These are phyloP conservation scores for Heliconius hermathena DNA, from an alignment of 1,140 invertebrate species.

Conservation along the genomic window DNA sequence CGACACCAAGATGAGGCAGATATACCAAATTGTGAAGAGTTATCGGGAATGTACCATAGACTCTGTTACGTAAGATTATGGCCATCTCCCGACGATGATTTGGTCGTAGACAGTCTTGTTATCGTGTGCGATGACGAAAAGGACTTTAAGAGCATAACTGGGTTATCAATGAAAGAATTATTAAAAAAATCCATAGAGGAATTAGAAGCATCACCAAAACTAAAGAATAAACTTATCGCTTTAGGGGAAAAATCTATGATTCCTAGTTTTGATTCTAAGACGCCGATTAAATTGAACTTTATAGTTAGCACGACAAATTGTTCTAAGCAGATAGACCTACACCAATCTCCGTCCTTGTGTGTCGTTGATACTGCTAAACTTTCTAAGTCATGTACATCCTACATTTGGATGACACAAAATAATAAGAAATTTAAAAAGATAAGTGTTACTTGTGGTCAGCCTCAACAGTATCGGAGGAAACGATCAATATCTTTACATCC, in stretches of 20 bases:
- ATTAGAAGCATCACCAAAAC: slow-evolving; percentile 50
- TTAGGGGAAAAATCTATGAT: slow-evolving; percentile 55
- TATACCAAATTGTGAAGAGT: slow-evolving; percentile 56
- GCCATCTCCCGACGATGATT: slow-evolving; percentile 60
- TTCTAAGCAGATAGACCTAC: slow-evolving; percentile 50
- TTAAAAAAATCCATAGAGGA: slow-evolving; percentile 48
- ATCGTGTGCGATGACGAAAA: slow-evolving; percentile 61
- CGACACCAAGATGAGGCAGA: slow-evolving; percentile 47
- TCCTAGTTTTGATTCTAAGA: slow-evolving; percentile 53
- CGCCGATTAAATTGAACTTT: slow-evolving; percentile 56
- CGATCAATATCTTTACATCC: slow-evolving; percentile 39
- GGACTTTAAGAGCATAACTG: slow-evolving; percentile 51
- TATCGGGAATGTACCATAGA: slow-evolving; percentile 57
- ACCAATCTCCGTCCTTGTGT: slow-evolving; percentile 44
- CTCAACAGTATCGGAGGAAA: slow-evolving; percentile 40
- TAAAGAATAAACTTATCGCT: slow-evolving; percentile 54
- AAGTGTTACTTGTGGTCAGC: slow-evolving; percentile 41
- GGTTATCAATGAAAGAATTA: slow-evolving; percentile 50
- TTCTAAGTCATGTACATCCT: slow-evolving; percentile 52
- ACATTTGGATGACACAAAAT: slow-evolving; percentile 51
- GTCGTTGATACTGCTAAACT: slow-evolving; percentile 45
- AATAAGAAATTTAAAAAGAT: slow-evolving; percentile 51
- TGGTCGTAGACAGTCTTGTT: slow-evolving; percentile 49
- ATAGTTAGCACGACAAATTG: slow-evolving; percentile 58
- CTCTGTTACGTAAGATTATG: slow-evolving; percentile 57